Evolutionary conservation across 2,797 vertebrate genomes (phyloP), one percentile per base, ranked within the genome.

Genomic region (Chelonia mydas): DNA sequence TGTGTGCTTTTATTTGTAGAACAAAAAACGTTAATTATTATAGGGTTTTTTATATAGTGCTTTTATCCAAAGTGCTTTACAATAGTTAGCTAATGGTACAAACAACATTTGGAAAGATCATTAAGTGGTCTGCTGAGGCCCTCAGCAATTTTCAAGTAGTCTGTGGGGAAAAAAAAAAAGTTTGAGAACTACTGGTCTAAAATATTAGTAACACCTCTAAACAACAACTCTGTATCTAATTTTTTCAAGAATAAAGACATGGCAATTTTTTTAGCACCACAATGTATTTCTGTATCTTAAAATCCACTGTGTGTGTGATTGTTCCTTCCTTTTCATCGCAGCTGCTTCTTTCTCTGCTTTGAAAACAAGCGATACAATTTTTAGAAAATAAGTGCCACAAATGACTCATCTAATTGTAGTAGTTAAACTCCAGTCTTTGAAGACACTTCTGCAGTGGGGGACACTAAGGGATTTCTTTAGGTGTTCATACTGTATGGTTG

Each of bases 371-470:
- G 87, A 87, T 88, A 95, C 90, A 96, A 96, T 97, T 98, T 97
- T 97, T 97, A 97, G 96, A 96, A 97, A 97, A 97, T 84, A 97
- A n/a, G 45, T 79, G 55, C 88, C 91, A 77, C 91, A 94, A 95
- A 97, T 96, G 94, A 98, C 90, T 98, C 96, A 97, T 93, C 96
- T 95, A 97, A 97, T 97, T 96, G 90, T 81, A 96, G 94, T 85
- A 97, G 88, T 94, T 97, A 89, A 95, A 90, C 33, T 89, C 72
- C 88, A 94, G 84, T 90, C 95, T 96, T 90, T 92, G 94, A 95
- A 95, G 93, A 96, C 92, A 93, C 94, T 97, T 50, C 82, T 76
- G 0, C 54, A 51, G 53, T 95, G 76, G 89, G 19, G 37, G 21
- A 53, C 78, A 83, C 90, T 83, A 12, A 76, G 4, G 91, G 54